phyloP scores from a whole-genome alignment of 2,888 invertebrate genomes.

The Podabrus alpinus region DNA sequence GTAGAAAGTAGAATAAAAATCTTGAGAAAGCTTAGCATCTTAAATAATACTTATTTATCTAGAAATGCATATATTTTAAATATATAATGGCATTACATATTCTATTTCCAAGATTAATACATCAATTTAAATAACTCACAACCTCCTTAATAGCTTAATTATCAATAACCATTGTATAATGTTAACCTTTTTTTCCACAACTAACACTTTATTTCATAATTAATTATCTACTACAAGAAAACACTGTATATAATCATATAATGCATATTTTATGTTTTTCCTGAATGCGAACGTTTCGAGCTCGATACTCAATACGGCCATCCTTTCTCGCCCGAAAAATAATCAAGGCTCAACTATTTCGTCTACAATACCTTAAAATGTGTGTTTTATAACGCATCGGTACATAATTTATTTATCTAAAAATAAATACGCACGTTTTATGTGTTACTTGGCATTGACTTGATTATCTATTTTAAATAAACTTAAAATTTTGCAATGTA shows the following conservation, averaged over 20 bases:
- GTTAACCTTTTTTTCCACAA: background rate
- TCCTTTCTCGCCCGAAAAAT: no score
- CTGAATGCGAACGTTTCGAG: background rate
- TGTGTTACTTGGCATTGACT: background rate
- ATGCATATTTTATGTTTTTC: background rate
- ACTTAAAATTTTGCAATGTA: background rate
- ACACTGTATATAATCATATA: background rate
- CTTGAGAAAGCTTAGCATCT: background rate
- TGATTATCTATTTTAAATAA: background rate
- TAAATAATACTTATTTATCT: background rate
- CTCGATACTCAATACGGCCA: background rate
- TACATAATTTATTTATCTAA: background rate
- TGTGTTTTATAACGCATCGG: background rate
- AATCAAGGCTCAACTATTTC: background rate
- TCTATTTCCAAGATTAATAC: background rate
- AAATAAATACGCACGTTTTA: conserved; percentile 2
- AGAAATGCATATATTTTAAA: background rate
- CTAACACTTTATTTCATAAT: background rate
- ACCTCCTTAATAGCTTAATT: background rate
- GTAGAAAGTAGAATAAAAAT: background rate
- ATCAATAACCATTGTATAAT: background rate
- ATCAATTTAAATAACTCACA: background rate
- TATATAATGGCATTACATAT: background rate
- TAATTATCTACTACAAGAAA: background rate
- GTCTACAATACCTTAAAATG: background rate